A percentile compares a stretch with the other conserved stretches of the same genome.
These are phyloP conservation scores for Zosterops hypoxanthus DNA, from an alignment of 2,113 vertebrate species.

Conservation along the genomic window DNA sequence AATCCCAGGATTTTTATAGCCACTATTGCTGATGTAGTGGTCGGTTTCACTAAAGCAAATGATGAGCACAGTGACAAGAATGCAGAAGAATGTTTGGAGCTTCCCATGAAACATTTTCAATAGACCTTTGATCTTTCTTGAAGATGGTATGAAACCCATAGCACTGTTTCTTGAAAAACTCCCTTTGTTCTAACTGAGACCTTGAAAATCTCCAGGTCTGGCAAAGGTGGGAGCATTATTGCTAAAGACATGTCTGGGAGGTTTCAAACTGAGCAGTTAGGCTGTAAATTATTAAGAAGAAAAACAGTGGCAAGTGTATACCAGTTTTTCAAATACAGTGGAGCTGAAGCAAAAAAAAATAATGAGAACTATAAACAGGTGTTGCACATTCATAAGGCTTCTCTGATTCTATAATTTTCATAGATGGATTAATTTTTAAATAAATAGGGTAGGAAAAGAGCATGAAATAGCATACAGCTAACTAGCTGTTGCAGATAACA, in stretches of 20 bases:
- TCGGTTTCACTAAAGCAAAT: neutral
- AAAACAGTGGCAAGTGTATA: neutral
- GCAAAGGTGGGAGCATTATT: neutral
- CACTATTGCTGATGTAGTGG: neutral
- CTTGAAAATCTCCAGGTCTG: neutral
- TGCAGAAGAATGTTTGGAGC: neutral
- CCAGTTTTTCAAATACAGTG: neutral
- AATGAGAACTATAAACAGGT: neutral
- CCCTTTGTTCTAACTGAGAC: neutral
- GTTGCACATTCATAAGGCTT: neutral
- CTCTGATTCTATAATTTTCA: neutral
- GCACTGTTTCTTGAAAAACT: neutral
- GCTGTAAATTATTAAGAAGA: neutral
- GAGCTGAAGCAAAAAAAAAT: neutral
- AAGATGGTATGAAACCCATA: neutral
- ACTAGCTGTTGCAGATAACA: neutral
- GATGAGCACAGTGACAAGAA: neutral
- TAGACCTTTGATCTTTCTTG: neutral
- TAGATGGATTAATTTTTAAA: neutral
- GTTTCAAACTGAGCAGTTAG: neutral
- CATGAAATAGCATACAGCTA: neutral
- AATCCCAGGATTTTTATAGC: neutral
- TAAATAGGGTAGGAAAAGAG: neutral
- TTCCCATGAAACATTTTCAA: neutral
- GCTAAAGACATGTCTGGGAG: neutral